A percentile compares a stretch with the other conserved stretches of the same genome.
Conservation (phyloP, 2,113 vertebrate species). For the Eidolon helvum region DNA sequence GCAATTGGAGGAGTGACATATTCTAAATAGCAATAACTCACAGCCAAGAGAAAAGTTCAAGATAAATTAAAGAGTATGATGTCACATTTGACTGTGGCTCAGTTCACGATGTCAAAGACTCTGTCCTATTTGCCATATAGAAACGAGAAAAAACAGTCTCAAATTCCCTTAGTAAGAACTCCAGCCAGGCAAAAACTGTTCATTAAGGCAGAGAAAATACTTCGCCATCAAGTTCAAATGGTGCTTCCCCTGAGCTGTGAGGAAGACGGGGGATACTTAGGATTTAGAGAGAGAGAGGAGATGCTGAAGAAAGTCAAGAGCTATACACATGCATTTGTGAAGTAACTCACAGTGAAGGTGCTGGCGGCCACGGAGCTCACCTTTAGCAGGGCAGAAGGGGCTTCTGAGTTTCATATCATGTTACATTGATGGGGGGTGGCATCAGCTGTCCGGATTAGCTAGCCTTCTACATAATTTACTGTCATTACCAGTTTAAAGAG, state of each 20-base stretch:
- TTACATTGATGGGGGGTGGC: neutral
- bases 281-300: neutral
- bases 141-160: neutral
- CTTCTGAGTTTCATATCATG: neutral
- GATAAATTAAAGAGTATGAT: neutral
- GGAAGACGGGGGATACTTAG: neutral
- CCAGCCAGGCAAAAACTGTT: neutral
- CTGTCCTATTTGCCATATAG: neutral
- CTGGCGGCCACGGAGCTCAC: neutral
- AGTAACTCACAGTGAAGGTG: neutral
- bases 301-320: conserved; percentile 19
- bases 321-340: neutral
- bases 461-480: neutral
- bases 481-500: neutral
- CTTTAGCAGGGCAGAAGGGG: neutral
- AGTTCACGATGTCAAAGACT: neutral
- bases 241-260: neutral
- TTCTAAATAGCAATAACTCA: conserved; percentile 20
- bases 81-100: neutral
- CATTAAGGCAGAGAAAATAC: neutral
- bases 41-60: neutral
- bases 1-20: neutral
- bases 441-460: neutral
- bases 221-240: neutral
- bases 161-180: neutral